phyloP scores from a whole-genome alignment of 64 coral and sea anemone species.

The Porites australiensis region DNA sequence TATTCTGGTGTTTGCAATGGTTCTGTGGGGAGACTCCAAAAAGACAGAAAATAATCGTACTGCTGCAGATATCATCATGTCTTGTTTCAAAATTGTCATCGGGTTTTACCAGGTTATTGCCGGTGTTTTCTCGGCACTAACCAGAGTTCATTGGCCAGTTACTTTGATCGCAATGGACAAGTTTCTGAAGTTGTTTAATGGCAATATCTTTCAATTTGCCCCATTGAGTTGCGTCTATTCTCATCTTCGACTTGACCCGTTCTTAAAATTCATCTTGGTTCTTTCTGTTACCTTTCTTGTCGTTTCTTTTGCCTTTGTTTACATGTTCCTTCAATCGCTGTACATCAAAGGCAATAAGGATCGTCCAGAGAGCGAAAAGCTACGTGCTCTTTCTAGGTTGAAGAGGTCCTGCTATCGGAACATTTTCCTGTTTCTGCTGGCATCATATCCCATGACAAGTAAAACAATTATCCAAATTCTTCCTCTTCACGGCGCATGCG shows the following conservation, averaged over 20 bases:
- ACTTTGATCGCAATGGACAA: slow-evolving; percentile 79
- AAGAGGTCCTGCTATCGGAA: slow-evolving; percentile 57
- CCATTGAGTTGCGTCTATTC: slow-evolving; percentile 70
- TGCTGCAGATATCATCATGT: slow-evolving; percentile 79
- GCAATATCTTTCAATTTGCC: slow-evolving; percentile 78
- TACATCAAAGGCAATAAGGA: slow-evolving; percentile 36
- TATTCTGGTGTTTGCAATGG: slow-evolving; percentile 31
- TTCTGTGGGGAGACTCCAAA: slow-evolving; percentile 80
- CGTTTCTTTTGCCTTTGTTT: slow-evolving; percentile 35
- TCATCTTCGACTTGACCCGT: slow-evolving; percentile 30
- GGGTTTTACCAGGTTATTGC: slow-evolving; percentile 91
- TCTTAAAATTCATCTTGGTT: slow-evolving; percentile 47
- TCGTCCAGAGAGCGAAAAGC: neutral
- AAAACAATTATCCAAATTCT: slow-evolving; percentile 60
- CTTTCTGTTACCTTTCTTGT: slow-evolving; percentile 49
- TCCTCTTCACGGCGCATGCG: slow-evolving; percentile 7
- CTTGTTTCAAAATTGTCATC: slow-evolving; percentile 87
- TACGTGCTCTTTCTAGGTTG: neutral
- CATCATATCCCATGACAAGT: slow-evolving; percentile 37
- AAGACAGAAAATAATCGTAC: slow-evolving; percentile 58
- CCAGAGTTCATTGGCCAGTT: slow-evolving; percentile 68
- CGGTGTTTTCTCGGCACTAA: slow-evolving; percentile 75
- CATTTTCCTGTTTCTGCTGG: slow-evolving; percentile 46
- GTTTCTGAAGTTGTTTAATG: slow-evolving; percentile 57
- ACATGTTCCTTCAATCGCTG: slow-evolving; percentile 29